Conservation (phyloP, 2,888 invertebrate species). For the Eulithis testata region DNA sequence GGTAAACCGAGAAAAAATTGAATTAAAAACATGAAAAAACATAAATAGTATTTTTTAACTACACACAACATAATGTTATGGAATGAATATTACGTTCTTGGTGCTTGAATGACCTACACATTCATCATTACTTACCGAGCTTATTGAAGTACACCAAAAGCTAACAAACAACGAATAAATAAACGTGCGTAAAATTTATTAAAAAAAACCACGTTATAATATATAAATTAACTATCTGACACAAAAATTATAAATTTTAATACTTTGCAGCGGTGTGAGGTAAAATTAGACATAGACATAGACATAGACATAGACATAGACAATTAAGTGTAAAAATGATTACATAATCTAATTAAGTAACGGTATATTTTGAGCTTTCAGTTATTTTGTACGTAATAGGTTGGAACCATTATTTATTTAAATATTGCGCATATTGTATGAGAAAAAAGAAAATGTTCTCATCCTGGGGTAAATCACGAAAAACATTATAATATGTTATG, state of each 20-base stretch:
- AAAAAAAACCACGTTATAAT: constrained; percentile 23
- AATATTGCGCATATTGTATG: too few relatives aligned
- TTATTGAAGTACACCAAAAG: constrained; percentile 1
- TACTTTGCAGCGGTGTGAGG: too few relatives aligned
- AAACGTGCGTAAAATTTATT: constrained; percentile 40
- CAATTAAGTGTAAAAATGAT: too few relatives aligned
- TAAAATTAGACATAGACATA: too few relatives aligned
- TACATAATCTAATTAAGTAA: constrained; percentile 11
- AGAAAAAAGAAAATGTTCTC: neutral
- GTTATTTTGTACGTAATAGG: constrained; percentile 9
- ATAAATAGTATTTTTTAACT: too few relatives aligned
- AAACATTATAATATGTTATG: too few relatives aligned
- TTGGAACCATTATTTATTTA: neutral
- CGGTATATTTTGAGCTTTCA: constrained; percentile 13
- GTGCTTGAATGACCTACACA: too few relatives aligned
- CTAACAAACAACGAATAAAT: constrained; percentile 41
- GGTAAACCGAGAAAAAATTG: neutral
- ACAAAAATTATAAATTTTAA: neutral
- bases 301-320: too few relatives aligned
- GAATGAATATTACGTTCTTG: too few relatives aligned
- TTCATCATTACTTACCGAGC: neutral
- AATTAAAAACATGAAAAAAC: neutral
- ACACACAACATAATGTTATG: too few relatives aligned
- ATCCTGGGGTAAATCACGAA: too few relatives aligned
- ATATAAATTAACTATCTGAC: constrained; percentile 10